Evolutionary conservation across 2,888 invertebrate species (phyloP).

Genomic region (Pasiphila rectangulata): DNA sequence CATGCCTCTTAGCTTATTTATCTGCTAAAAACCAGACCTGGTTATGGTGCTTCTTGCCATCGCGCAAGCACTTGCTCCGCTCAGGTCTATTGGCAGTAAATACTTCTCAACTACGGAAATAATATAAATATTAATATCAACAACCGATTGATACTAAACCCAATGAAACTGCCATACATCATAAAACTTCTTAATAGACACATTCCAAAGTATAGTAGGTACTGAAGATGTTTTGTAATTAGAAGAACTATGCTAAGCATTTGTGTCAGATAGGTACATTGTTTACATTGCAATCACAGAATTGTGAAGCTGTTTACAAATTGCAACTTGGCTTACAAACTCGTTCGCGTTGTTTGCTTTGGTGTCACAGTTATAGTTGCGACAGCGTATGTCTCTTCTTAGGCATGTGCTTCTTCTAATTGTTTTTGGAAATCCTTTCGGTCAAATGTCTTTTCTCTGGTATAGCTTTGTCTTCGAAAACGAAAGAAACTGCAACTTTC

Average conservation of each 20-base stretch:
- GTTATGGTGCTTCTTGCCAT: no score
- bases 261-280: conserved; percentile 23
- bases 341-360: conserved; percentile 8
- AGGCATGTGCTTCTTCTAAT: no score
- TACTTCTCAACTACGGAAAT: not conserved
- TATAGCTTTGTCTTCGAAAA: no score
- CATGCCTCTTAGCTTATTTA: no score
- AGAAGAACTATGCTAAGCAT: conserved; percentile 21
- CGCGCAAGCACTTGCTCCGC: no score
- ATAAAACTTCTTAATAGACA: not conserved
- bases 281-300: conserved; percentile 27
- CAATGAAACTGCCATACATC: not conserved
- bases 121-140: no score
- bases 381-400: no score
- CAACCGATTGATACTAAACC: not conserved
- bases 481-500: no score
- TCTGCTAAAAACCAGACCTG: no score
- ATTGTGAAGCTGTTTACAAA: conserved; percentile 29
- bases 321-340: conserved; percentile 21
- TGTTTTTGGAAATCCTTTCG: no score
- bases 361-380: conserved; percentile 3
- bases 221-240: conserved; percentile 17
- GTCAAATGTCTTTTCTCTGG: no score
- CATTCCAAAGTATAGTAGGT: conserved; percentile 12
- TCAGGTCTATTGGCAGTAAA: no score